A percentile compares a stretch with the other conserved stretches of the same genome.
Conservation (phyloP, 2,888 invertebrate genomes). For the Psylliodes chrysocephalus region DNA sequence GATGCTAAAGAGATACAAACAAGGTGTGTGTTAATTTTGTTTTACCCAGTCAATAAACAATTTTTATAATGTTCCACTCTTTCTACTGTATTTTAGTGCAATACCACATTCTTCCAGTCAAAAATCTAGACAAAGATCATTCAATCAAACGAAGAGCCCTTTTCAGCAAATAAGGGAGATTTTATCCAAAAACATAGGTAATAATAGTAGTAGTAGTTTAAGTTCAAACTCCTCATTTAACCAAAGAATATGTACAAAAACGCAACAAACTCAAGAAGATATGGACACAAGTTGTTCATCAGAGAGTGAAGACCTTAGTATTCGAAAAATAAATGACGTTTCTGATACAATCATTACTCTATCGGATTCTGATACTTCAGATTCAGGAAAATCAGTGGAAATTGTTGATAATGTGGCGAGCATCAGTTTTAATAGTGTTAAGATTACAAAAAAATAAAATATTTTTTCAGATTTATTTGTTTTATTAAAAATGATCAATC, state of each 20-base stretch:
- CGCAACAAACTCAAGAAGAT: not conserved
- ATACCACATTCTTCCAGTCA: not conserved
- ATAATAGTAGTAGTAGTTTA: not conserved
- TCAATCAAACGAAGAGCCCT: constrained; percentile 10
- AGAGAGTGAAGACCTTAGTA: not conserved
- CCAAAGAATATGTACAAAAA: not conserved
- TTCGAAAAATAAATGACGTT: not conserved
- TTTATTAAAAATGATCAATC: too few species aligned
- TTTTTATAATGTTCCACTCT: not conserved
- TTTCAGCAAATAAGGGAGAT: constrained; percentile 23
- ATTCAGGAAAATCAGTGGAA: not conserved
- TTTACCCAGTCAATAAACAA: not conserved
- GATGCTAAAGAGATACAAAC: not conserved
- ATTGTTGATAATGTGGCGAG: not conserved
- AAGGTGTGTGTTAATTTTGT: constrained; percentile 2
- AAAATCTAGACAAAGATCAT: not conserved
- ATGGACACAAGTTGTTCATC: not conserved
- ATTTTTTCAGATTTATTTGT: not conserved
- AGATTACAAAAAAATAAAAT: not conserved
- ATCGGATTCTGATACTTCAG: not conserved
- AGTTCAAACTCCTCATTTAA: not conserved
- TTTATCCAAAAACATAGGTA: constrained; percentile 14
- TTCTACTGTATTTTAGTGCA: not conserved
- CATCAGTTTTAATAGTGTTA: not conserved
- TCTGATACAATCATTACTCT: not conserved